Evolutionary conservation across 2,113 vertebrate species (phyloP).

Genomic region (Pollimyrus isidori): DNA sequence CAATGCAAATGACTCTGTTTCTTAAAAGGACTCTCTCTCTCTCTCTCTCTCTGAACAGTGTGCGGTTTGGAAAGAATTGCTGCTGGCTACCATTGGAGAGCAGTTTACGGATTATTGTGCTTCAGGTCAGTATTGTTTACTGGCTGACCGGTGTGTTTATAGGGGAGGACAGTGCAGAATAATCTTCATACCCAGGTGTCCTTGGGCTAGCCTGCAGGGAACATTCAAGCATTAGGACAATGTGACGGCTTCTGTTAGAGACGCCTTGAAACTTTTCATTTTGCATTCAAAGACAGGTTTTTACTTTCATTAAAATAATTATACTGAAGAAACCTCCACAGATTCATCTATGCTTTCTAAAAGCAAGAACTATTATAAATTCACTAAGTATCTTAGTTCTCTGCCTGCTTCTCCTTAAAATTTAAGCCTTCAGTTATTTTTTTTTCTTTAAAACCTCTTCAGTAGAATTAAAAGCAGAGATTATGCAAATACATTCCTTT

Average conservation of each 20-base stretch:
- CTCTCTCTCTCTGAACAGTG: conserved; percentile 51
- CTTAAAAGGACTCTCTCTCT: background rate
- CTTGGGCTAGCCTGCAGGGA: background rate
- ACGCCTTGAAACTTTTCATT: background rate
- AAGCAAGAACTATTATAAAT: background rate
- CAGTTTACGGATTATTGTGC: conserved; percentile 85
- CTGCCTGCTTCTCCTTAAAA: background rate
- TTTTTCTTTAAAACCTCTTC: background rate
- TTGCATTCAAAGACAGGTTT: background rate
- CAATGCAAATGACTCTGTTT: background rate
- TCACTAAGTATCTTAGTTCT: background rate
- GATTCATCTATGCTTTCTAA: background rate
- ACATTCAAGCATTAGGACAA: background rate
- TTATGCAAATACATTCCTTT: background rate
- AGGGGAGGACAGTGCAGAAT: background rate
- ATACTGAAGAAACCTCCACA: background rate
- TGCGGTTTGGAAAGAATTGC: conserved; percentile 88
- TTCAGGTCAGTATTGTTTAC: conserved; percentile 62
- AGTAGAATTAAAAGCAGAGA: background rate
- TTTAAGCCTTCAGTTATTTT: background rate
- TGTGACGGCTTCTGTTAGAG: background rate
- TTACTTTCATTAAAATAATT: background rate
- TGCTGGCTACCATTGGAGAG: conserved; percentile 88
- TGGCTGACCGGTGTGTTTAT: background rate
- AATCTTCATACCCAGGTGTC: background rate